These are phyloP conservation scores for Eudyptes chrysolophus DNA, from an alignment of 2,113 vertebrate species.

Conservation along the genomic window DNA sequence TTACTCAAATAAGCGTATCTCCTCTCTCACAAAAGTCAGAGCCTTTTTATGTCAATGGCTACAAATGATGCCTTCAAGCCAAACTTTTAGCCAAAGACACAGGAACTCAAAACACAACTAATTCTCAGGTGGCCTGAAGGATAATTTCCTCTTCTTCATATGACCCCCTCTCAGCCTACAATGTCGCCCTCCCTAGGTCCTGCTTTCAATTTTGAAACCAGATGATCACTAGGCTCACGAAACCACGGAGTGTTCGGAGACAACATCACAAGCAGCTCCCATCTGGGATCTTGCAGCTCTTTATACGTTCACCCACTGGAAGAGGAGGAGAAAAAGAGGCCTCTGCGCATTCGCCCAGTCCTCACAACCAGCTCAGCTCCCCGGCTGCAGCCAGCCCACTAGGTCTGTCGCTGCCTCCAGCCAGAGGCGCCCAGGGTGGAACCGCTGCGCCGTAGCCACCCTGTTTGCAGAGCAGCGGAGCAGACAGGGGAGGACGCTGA, in stretches of 20 bases:
- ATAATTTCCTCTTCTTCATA: background rate
- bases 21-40: background rate
- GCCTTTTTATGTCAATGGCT: background rate
- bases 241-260: background rate
- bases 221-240: background rate
- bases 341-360: fast-evolving
- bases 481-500: background rate
- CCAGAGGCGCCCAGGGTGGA: background rate
- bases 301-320: background rate
- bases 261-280: background rate
- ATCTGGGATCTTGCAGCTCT: background rate
- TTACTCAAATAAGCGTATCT: background rate
- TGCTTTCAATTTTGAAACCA: background rate
- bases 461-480: fast-evolving
- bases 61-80: background rate
- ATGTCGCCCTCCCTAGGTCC: background rate
- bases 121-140: background rate
- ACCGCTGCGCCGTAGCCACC: fast-evolving
- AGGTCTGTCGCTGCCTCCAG: fast-evolving
- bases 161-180: background rate
- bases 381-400: too few relatives aligned
- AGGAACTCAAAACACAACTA: background rate
- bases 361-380: background rate
- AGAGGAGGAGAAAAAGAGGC: background rate
- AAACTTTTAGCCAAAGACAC: background rate